Percentiles rank a stretch among this genome's conserved stretches.
Conservation (phyloP, 2,888 invertebrate species). For the Monopis laevigella region DNA sequence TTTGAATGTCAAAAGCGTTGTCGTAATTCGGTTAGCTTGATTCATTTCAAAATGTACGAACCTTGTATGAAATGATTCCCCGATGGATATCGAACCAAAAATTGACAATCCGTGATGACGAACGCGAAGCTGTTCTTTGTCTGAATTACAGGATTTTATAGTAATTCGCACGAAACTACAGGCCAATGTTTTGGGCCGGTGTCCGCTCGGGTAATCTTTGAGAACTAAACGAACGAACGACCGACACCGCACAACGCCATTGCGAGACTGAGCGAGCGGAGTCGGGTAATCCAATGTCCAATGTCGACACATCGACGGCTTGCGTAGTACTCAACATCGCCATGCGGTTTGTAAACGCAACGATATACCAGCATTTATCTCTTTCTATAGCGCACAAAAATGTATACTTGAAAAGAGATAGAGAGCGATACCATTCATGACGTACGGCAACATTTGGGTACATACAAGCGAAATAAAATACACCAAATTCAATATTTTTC, state of each 20-base stretch:
- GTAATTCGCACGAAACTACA: constrained; percentile 62
- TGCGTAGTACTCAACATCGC: constrained; percentile 63
- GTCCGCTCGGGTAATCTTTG: constrained; percentile 61
- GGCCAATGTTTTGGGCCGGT: constrained; percentile 68
- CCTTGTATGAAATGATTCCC: constrained; percentile 65
- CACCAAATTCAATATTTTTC: constrained; percentile 14
- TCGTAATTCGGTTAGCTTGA: constrained; percentile 38
- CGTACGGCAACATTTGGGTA: constrained; percentile 48
- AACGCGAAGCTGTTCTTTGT: constrained; percentile 40
- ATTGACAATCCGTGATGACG: constrained; percentile 61
- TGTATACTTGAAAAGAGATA: constrained; percentile 29
- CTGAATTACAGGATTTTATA: constrained; percentile 52
- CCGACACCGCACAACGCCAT: constrained; percentile 60
- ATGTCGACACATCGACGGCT: constrained; percentile 59
- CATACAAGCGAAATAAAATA: constrained; percentile 16
- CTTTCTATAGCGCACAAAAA: constrained; percentile 29
- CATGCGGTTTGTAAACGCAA: constrained; percentile 38
- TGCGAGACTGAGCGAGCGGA: constrained; percentile 64
- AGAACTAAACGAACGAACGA: constrained; percentile 59
- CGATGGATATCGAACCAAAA: constrained; percentile 69
- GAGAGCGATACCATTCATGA: constrained; percentile 57
- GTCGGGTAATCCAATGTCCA: constrained; percentile 63
- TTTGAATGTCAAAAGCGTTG: constrained; percentile 50
- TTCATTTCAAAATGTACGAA: too few species aligned
- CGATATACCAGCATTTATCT: constrained; percentile 28